Evolutionary conservation across 1,140 invertebrate genomes (phyloP).

Genomic region (Aporrectodea caliginosa): DNA sequence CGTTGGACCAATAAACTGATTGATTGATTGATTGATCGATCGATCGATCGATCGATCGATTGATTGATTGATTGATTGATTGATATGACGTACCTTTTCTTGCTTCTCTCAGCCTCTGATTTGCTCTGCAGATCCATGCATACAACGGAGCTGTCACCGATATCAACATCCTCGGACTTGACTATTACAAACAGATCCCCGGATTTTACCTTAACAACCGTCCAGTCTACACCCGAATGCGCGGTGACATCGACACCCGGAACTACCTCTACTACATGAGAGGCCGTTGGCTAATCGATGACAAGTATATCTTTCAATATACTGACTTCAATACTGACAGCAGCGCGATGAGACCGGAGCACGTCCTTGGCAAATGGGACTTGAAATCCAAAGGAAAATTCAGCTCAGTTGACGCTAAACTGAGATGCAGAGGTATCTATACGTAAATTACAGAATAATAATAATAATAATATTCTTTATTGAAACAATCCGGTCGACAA

Average conservation of each 20-base stretch:
- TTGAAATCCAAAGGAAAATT: neutral
- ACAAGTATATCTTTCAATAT: neutral
- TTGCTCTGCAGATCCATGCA: no score
- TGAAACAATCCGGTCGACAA: no score
- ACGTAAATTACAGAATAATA: no score
- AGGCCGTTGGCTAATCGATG: neutral
- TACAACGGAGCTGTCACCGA: no score
- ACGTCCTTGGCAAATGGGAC: neutral
- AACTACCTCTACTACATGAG: neutral
- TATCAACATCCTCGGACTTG: neutral
- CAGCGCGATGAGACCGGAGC: neutral
- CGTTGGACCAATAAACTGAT: no score
- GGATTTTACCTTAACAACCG: neutral
- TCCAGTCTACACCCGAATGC: neutral
- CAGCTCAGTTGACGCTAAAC: neutral
- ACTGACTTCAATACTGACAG: neutral
- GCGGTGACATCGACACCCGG: neutral
- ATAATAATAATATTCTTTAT: no score
- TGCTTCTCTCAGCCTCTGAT: no score
- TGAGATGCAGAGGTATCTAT: neutral
- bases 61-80: no score
- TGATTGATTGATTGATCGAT: no score
- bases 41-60: no score
- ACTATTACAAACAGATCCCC: neutral
- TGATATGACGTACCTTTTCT: no score